A percentile compares a stretch with the other conserved stretches of the same genome.
Conservation (phyloP, 2,797 vertebrate species). For the Hephaestus fuliginosus region DNA sequence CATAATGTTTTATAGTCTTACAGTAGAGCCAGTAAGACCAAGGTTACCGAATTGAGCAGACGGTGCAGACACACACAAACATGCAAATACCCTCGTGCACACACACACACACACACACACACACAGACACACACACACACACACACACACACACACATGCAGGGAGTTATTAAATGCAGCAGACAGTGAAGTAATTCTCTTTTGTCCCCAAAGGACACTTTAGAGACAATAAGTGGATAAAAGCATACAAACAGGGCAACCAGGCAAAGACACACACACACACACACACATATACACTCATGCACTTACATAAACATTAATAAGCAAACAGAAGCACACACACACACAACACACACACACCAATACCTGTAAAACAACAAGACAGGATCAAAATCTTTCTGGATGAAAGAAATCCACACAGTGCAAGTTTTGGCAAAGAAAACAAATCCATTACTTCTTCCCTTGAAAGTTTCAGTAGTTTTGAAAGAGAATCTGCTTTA, state of each 20-base stretch:
- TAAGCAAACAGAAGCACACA: background rate
- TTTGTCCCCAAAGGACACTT: conserved; percentile 60
- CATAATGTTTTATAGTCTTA: conserved; percentile 58
- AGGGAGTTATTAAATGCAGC: conserved; percentile 62
- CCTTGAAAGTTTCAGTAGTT: conserved; percentile 21
- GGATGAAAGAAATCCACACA: conserved; percentile 23
- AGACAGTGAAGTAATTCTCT: conserved; percentile 71
- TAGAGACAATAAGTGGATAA: conserved; percentile 60
- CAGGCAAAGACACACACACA: conserved; percentile 12
- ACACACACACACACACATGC: conserved; percentile 7
- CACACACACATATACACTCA: background rate
- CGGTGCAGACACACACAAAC: conserved; percentile 13
- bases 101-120: conserved; percentile 4
- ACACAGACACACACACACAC: conserved; percentile 18
- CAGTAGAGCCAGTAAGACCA: conserved; percentile 49
- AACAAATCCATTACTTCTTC: conserved; percentile 23
- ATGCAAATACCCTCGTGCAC: conserved; percentile 3
- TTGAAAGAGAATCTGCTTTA: conserved; percentile 60
- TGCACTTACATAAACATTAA: background rate
- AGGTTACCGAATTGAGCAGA: conserved; percentile 54
- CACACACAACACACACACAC: conserved; percentile 27
- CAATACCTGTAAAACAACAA: background rate
- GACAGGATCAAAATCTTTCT: background rate
- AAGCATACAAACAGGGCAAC: conserved; percentile 33
- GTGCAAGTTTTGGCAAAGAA: conserved; percentile 24